phyloP scores from a whole-genome alignment of 2,113 vertebrate species.

The Agelaius phoeniceus region DNA sequence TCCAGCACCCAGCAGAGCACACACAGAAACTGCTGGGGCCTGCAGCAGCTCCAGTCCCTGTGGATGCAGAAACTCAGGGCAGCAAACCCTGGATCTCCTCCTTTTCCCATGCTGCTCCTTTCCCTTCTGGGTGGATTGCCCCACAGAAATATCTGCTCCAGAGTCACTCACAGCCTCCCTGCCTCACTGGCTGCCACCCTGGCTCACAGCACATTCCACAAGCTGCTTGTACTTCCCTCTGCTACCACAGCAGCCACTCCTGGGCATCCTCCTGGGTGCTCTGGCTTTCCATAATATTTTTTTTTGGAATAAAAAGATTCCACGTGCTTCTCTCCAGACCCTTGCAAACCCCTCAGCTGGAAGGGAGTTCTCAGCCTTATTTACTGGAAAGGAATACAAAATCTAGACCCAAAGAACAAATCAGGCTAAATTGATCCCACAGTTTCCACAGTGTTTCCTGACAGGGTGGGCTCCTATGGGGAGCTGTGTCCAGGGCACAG shows the following conservation, averaged over 20 bases:
- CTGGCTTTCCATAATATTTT: neutral
- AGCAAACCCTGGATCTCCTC: neutral
- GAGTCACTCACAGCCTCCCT: neutral
- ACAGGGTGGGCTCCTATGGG: neutral
- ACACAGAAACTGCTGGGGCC: too few relatives aligned
- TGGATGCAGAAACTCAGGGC: too few relatives aligned
- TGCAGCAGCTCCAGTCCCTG: neutral
- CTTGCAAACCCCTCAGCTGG: neutral
- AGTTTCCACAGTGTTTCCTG: neutral
- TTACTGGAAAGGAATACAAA: neutral
- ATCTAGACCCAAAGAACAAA: neutral
- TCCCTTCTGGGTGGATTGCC: neutral
- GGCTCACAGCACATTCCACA: neutral
- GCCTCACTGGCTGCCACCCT: neutral
- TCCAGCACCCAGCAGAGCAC: neutral
- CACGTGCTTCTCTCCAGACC: neutral
- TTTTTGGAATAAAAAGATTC: neutral
- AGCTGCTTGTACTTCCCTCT: neutral
- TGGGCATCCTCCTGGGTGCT: neutral
- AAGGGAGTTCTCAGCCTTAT: neutral
- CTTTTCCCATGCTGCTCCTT: neutral
- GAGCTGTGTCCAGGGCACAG: neutral
- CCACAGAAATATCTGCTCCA: rapidly evolving
- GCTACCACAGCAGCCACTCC: neutral
- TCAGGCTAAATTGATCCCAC: neutral